Conservation (phyloP, 2,113 vertebrate genomes). For the Chiloscyllium plagiosum region DNA sequence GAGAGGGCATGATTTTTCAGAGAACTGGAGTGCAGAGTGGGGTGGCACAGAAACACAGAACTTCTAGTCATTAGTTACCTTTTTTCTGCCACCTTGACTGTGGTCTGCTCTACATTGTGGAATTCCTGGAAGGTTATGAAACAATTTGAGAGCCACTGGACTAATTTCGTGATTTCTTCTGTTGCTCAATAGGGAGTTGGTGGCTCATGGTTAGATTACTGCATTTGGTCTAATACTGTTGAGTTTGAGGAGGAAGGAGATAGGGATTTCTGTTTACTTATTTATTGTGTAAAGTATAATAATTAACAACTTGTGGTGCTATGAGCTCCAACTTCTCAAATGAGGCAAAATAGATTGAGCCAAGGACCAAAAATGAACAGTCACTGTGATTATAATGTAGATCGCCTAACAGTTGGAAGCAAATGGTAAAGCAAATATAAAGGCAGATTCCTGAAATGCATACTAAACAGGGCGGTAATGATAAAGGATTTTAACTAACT, state of each 20-base stretch:
- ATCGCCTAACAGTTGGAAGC: too few relatives aligned
- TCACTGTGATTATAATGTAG: too few relatives aligned
- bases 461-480: too few relatives aligned
- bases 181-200: background rate
- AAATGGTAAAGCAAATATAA: too few relatives aligned
- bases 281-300: background rate
- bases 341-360: too few relatives aligned
- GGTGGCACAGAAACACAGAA: too few relatives aligned
- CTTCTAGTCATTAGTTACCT: too few relatives aligned
- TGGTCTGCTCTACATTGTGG: background rate
- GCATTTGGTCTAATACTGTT: background rate
- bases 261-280: background rate
- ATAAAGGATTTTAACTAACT: too few relatives aligned
- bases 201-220: background rate
- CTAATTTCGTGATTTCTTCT: background rate
- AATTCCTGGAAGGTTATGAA: background rate
- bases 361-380: too few relatives aligned
- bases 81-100: background rate
- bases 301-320: background rate
- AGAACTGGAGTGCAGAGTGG: too few relatives aligned
- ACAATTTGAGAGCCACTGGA: background rate
- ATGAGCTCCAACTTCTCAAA: background rate
- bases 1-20: too few relatives aligned
- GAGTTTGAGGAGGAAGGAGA: background rate
- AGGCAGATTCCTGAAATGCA: too few relatives aligned